Evolutionary conservation across 2,888 invertebrate species (phyloP).

Genomic region (Globia sparganii): DNA sequence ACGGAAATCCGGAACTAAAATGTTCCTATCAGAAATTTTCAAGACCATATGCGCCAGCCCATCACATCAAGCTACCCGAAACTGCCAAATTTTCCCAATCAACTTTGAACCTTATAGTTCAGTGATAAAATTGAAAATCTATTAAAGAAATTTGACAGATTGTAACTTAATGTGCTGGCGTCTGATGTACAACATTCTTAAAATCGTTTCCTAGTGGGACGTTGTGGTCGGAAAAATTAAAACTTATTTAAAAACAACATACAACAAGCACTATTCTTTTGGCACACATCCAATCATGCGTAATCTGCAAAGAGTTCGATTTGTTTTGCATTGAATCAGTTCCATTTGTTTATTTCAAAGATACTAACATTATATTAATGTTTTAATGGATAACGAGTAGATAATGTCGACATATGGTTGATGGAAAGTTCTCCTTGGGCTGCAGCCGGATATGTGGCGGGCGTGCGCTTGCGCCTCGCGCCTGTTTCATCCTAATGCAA

Average conservation of each 20-base stretch:
- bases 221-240: not conserved
- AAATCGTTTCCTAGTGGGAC: not conserved
- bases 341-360: slow-evolving; percentile 33
- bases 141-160: too few species aligned
- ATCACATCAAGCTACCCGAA: too few species aligned
- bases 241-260: slow-evolving; percentile 36
- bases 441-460: slow-evolving; percentile 54
- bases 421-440: slow-evolving; percentile 71
- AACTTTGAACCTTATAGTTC: too few species aligned
- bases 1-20: not conserved
- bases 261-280: slow-evolving; percentile 44
- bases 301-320: slow-evolving; percentile 38
- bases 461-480: slow-evolving; percentile 34
- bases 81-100: too few species aligned
- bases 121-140: too few species aligned
- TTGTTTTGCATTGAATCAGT: slow-evolving; percentile 26
- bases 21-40: not conserved
- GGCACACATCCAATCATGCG: slow-evolving; percentile 42
- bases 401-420: slow-evolving; percentile 50
- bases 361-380: slow-evolving; percentile 37
- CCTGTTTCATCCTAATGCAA: slow-evolving; percentile 49
- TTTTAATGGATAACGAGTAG: slow-evolving; percentile 30
- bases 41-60: too few species aligned
- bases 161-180: too few species aligned
- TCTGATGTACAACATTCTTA: not conserved